Evolutionary conservation across 2,113 vertebrate species (phyloP).

Genomic region (Perccottus glenii): DNA sequence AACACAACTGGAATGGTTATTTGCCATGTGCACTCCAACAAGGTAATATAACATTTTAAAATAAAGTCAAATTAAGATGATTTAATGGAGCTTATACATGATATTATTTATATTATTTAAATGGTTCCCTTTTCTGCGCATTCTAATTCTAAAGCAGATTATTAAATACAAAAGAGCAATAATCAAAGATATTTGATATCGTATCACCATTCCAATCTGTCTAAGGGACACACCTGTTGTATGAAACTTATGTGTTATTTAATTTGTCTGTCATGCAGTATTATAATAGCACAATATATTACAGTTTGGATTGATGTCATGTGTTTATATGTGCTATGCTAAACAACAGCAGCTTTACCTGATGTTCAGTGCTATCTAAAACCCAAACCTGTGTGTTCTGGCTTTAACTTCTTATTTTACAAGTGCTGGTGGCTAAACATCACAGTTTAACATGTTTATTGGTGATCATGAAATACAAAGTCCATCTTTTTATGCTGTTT

Average conservation of each 20-base stretch:
- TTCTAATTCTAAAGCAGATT: slow-evolving; percentile 7
- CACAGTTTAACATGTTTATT: not conserved
- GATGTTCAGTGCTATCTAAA: slow-evolving; percentile 3
- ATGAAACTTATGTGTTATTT: too few relatives aligned
- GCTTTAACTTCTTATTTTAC: slow-evolving; percentile 17
- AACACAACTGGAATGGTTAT: slow-evolving; percentile 33
- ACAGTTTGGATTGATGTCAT: too few relatives aligned
- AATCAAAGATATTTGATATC: too few relatives aligned
- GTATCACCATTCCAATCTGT: too few relatives aligned
- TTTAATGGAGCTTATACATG: not conserved
- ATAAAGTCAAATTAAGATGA: not conserved
- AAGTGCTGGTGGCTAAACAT: not conserved
- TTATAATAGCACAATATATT: too few relatives aligned
- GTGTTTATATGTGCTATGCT: not conserved
- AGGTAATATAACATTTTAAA: not conserved
- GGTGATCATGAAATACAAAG: not conserved
- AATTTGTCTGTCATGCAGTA: too few relatives aligned
- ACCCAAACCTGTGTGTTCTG: slow-evolving; percentile 3
- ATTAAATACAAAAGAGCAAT: not conserved
- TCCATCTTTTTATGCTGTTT: not conserved
- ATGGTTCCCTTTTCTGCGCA: slow-evolving; percentile 23
- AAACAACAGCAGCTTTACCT: not conserved
- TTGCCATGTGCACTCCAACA: slow-evolving; percentile 26
- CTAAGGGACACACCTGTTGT: too few relatives aligned
- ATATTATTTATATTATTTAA: not conserved